Evolutionary conservation across 2,888 invertebrate species (phyloP).

Genomic region (Catocala fraxini): DNA sequence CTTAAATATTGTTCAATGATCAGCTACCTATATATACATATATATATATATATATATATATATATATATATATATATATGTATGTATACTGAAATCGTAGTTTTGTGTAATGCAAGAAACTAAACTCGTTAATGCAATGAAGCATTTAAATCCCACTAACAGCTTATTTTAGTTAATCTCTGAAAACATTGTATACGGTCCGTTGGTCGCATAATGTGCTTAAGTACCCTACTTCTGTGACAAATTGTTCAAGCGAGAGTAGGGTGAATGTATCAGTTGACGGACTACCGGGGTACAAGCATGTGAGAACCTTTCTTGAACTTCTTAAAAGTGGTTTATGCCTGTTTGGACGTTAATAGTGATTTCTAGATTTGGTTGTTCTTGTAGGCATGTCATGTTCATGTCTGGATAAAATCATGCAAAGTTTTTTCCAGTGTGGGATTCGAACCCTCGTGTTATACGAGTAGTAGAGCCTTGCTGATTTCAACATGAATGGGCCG

Average conservation of each 20-base stretch:
- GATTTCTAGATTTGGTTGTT: not conserved
- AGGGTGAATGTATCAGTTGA: constrained; percentile 27
- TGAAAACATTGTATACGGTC: constrained; percentile 40
- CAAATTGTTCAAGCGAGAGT: constrained; percentile 35
- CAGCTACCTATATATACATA: too few species aligned
- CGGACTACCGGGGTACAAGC: constrained; percentile 16
- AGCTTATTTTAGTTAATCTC: constrained; percentile 37
- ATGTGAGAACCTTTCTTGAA: constrained; percentile 12
- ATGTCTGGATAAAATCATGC: too few species aligned
- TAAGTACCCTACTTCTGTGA: constrained; percentile 25
- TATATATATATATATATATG: too few species aligned
- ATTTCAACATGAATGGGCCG: too few species aligned
- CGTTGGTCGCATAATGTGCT: constrained; percentile 28
- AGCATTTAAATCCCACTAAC: constrained; percentile 30
- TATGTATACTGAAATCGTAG: too few species aligned
- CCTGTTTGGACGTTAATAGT: not conserved
- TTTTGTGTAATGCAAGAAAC: not conserved
- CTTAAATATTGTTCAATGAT: too few species aligned
- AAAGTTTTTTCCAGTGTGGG: too few species aligned
- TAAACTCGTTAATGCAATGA: not conserved
- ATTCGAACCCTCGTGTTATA: too few species aligned
- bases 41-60: too few species aligned
- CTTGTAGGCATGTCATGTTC: too few species aligned
- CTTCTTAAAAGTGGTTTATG: constrained; percentile 1
- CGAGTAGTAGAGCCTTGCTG: too few species aligned